Evolutionary conservation across 1,140 invertebrate species (phyloP), one percentile per base, ranked within the genome.

Genomic region (Bombyx mandarina): DNA sequence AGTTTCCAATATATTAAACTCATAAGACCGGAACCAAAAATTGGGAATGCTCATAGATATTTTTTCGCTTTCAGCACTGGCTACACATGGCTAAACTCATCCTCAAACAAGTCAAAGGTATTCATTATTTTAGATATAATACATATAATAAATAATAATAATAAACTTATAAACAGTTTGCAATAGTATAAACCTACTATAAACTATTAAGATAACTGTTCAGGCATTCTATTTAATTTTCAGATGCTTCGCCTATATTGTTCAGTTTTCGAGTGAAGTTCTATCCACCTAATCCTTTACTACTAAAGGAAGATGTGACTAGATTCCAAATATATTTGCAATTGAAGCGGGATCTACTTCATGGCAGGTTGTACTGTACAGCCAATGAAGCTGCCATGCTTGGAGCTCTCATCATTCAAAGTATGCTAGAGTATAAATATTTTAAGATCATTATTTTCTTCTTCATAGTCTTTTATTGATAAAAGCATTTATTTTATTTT

Each of bases 211-310:
- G n/a, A 49, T 49, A 18, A 7, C 6, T 49, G 2, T 8, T 49
- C n/a, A 18, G 48, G 2, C 48, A 18, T 8, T 6, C 22, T 49
- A 22, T 47, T 47, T 8, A 6, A 56, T 47, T 56, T 88, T 52
- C 88, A 96, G 96, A 96, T 84, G 90, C 95, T 75, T 93, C 94
- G 68, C 94, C 95, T 54, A 93, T 97, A 71, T 79, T 97, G 43
- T 96, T 98, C 81, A 97, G 96, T 77, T 95, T 98, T 82, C 93
- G 97, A 53, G 94, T 98, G 46, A 98, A 98, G 86, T 98, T 97
- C 80, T 98, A 98, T 82, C 97, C 97, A 7, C 94, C 95, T 43
- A 96, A 98, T 90, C 96, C 97, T 47, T 74, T 91, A 67, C 68
- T 91, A 35, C 84, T 97, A 63, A 95, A 95, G 74, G 95, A 97